phyloP scores from a whole-genome alignment of 2,888 invertebrate species.

The Seira ritae region DNA sequence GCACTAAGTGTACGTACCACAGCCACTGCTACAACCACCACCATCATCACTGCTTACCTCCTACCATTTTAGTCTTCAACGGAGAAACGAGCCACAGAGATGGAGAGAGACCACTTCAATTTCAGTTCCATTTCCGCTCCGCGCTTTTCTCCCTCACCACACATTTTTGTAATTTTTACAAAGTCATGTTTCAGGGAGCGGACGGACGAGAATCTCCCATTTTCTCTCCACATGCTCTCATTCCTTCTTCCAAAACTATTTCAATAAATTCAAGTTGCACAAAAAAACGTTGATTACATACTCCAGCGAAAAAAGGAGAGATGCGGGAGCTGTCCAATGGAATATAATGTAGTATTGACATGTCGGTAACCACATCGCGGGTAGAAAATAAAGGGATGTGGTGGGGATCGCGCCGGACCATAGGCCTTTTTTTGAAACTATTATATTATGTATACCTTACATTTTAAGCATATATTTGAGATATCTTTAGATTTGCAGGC shows the following conservation, averaged over 20 bases:
- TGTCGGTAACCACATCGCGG: slow-evolving; percentile 26
- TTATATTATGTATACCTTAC: no score
- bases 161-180: slow-evolving; percentile 15
- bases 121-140: slow-evolving; percentile 16
- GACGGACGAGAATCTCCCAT: slow-evolving; percentile 6
- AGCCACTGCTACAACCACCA: not conserved
- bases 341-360: slow-evolving; percentile 34
- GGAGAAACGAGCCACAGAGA: not conserved
- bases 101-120: slow-evolving; percentile 13
- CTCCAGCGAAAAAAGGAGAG: slow-evolving; percentile 27
- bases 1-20: not conserved
- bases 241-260: slow-evolving; percentile 44
- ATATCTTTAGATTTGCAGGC: no score
- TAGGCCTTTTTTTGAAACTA: not conserved
- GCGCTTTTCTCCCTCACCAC: slow-evolving; percentile 9
- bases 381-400: slow-evolving; percentile 18
- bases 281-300: slow-evolving; percentile 46
- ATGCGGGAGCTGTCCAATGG: slow-evolving; percentile 22
- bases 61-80: not conserved
- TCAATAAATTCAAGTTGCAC: slow-evolving; percentile 52
- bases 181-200: slow-evolving; percentile 12
- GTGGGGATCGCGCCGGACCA: slow-evolving; percentile 12
- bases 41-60: no score
- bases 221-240: slow-evolving; percentile 18
- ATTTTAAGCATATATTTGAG: no score